Evolutionary conservation across 2,888 invertebrate genomes (phyloP).

Genomic region (Eupithecia subfuscata): DNA sequence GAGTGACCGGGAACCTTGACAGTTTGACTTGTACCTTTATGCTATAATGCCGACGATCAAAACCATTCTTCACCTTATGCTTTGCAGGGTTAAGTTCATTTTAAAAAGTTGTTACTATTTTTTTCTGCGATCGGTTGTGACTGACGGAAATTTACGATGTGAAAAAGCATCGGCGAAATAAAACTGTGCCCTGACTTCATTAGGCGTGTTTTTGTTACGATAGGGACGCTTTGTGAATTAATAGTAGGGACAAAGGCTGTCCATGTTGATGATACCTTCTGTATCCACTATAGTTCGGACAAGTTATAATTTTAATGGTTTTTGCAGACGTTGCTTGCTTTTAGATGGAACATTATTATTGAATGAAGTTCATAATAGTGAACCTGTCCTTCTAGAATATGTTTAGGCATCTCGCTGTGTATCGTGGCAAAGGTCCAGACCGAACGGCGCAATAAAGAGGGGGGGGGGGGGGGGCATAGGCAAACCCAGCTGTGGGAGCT

Average conservation of each 20-base stretch:
- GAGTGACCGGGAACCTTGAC: slow-evolving; percentile 75
- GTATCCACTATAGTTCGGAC: slow-evolving; percentile 50
- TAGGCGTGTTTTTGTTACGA: slow-evolving; percentile 71
- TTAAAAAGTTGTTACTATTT: slow-evolving; percentile 51
- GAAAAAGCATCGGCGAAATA: slow-evolving; percentile 76
- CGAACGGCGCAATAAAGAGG: background rate
- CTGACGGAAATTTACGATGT: slow-evolving; percentile 82
- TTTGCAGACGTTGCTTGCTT: background rate
- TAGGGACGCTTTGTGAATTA: slow-evolving; percentile 62
- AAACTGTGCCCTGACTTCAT: slow-evolving; percentile 76
- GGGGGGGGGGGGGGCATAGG: no score
- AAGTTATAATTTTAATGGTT: background rate
- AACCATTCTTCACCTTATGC: slow-evolving; percentile 39
- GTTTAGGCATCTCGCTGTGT: background rate
- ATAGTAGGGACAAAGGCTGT: slow-evolving; percentile 62
- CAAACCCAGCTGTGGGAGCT: background rate
- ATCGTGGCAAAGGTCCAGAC: background rate
- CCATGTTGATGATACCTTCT: slow-evolving; percentile 69
- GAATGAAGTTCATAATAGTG: background rate
- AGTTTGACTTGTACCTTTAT: slow-evolving; percentile 52
- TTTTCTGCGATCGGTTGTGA: slow-evolving; percentile 73
- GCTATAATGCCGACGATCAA: slow-evolving; percentile 39
- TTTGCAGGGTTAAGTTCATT: slow-evolving; percentile 24
- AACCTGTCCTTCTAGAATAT: background rate
- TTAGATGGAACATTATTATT: no score